Percentiles rank a stretch among this genome's conserved stretches.
Evolutionary conservation across 2,888 invertebrate species (phyloP).

Genomic region (Dynastes maya): DNA sequence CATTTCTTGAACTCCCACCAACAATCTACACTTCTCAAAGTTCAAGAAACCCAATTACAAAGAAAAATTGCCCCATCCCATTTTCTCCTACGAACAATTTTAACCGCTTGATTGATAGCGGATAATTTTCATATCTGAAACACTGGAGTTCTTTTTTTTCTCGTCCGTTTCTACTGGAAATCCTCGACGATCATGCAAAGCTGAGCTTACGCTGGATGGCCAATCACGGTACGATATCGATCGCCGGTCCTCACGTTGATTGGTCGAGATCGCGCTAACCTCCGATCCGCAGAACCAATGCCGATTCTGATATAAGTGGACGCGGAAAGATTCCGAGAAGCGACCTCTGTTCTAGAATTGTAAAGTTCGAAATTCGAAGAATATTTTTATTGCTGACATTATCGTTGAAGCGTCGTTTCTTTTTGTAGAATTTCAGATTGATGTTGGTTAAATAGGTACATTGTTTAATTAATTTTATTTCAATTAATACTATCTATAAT

Average conservation of each 20-base stretch:
- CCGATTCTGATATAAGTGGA: background rate
- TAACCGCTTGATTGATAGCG: slow-evolving; percentile 16
- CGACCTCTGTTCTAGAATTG: background rate
- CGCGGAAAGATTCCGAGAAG: background rate
- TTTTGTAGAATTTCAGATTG: too few species aligned
- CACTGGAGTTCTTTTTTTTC: slow-evolving; percentile 10
- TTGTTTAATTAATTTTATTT: too few species aligned
- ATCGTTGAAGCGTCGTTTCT: background rate
- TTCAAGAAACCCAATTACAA: too few species aligned
- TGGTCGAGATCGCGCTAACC: slow-evolving; percentile 12
- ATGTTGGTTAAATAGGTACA: too few species aligned
- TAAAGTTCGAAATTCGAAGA: slow-evolving; percentile 6
- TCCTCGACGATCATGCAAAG: slow-evolving; percentile 19
- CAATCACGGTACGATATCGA: slow-evolving; percentile 10
- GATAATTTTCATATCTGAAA: slow-evolving; percentile 26
- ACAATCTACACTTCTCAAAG: too few species aligned
- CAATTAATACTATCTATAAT: too few species aligned
- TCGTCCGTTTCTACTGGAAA: slow-evolving; percentile 3
- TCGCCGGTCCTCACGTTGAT: background rate
- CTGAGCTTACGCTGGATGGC: slow-evolving; percentile 9
- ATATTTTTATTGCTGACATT: slow-evolving; percentile 15
- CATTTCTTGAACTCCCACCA: too few species aligned
- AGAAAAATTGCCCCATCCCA: too few species aligned
- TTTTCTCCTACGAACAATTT: background rate
- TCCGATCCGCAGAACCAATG: slow-evolving; percentile 1